phyloP scores from a whole-genome alignment of 2,797 vertebrate genomes.

The Sparidentex hasta region DNA sequence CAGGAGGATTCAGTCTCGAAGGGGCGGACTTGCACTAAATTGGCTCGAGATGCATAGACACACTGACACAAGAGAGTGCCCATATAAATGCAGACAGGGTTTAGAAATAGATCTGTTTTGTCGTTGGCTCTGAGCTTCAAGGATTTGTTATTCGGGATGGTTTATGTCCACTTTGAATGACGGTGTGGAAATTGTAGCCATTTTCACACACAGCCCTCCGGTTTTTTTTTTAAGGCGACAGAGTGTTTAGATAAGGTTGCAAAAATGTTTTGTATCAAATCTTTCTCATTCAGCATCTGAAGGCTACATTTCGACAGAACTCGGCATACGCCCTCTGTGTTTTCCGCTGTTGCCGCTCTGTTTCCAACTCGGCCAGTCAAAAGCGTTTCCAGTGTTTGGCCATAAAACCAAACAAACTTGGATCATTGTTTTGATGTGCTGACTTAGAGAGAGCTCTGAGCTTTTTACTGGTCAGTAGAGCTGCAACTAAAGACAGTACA shows the following conservation, averaged over 20 bases:
- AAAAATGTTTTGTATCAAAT: constrained; percentile 11
- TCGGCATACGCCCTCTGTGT: neutral
- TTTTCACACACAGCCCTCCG: neutral
- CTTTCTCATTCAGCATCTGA: constrained; percentile 3
- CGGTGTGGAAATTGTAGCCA: neutral
- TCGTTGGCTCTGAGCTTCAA: neutral
- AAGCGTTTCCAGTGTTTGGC: neutral
- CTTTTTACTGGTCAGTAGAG: neutral
- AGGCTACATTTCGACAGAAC: neutral
- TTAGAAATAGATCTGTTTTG: constrained; percentile 1
- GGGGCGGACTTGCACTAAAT: neutral
- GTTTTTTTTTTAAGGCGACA: neutral
- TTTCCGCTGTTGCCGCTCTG: neutral
- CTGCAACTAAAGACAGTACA: no score
- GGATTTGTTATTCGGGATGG: neutral
- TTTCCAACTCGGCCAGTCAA: constrained; percentile 9
- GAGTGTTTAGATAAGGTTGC: neutral
- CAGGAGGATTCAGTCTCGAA: constrained; percentile 9
- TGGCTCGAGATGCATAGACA: constrained; percentile 17
- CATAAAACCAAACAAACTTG: neutral
- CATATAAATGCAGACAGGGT: neutral
- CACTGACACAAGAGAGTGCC: constrained; percentile 6
- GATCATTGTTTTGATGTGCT: neutral
- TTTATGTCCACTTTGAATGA: neutral
- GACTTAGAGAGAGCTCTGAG: neutral